Percentiles rank a stretch among this genome's conserved stretches.
Evolutionary conservation across 2,888 invertebrate species (phyloP).

Genomic region (Habroteleia sp.): DNA sequence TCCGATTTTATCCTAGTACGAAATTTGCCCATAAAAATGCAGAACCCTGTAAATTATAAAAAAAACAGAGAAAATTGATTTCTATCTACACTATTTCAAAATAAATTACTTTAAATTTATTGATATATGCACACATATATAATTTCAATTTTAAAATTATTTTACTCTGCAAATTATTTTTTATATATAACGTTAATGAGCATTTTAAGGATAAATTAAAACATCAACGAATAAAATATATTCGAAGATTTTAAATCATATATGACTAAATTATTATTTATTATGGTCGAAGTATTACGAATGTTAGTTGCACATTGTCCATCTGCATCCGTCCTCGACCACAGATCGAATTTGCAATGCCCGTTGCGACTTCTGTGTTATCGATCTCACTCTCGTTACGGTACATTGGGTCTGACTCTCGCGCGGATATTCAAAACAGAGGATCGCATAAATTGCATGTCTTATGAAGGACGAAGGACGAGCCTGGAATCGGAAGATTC

Average conservation of each 20-base stretch:
- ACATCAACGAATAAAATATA: no score
- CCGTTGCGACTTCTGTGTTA: slow-evolving; percentile 62
- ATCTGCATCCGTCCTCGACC: slow-evolving; percentile 41
- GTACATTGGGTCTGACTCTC: slow-evolving; percentile 63
- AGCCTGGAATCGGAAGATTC: slow-evolving; percentile 47
- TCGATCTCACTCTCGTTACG: slow-evolving; percentile 64
- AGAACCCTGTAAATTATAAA: no score
- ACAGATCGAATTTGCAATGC: slow-evolving; percentile 62
- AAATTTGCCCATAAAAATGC: no score
- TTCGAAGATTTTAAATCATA: not conserved
- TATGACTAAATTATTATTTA: slow-evolving; percentile 13
- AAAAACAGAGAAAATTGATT: no score
- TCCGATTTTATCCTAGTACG: no score
- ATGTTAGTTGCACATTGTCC: slow-evolving; percentile 17
- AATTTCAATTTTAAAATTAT: no score
- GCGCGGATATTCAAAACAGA: slow-evolving; percentile 67
- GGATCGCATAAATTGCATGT: slow-evolving; percentile 72
- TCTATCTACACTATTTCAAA: no score
- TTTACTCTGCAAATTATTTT: no score
- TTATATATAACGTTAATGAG: no score
- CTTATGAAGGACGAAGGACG: slow-evolving; percentile 68
- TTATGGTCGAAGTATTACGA: slow-evolving; percentile 2
- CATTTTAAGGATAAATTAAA: no score
- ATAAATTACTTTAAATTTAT: no score
- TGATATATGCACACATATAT: no score